Evolutionary conservation across 2,797 vertebrate species (phyloP).

Genomic region (Acipenser oxyrinchus): DNA sequence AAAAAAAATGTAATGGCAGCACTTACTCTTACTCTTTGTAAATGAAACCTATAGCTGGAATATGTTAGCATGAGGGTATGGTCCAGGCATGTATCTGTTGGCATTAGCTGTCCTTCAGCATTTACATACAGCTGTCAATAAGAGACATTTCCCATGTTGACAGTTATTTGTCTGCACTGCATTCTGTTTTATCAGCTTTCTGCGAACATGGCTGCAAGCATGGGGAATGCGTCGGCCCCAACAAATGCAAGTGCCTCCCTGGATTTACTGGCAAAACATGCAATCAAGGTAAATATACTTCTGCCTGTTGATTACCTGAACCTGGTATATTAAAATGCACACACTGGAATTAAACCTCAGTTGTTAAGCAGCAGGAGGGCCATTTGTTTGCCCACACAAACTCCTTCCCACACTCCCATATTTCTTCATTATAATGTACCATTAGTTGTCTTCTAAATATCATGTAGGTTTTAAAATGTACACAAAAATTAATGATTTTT

Average conservation of each 20-base stretch:
- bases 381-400: neutral
- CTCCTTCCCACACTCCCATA: neutral
- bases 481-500: too few relatives aligned
- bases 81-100: neutral
- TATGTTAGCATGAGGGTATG: neutral
- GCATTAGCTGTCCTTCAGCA: neutral
- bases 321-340: conserved; percentile 5
- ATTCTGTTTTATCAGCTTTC: conserved; percentile 64
- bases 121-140: too few relatives aligned
- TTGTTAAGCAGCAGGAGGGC: conserved; percentile 5
- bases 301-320: conserved; percentile 10
- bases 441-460: too few relatives aligned
- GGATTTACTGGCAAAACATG: conserved; percentile 88
- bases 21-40: neutral
- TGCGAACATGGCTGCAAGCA: conserved; percentile 89
- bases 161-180: conserved; percentile 14
- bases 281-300: conserved; percentile 75
- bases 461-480: too few relatives aligned
- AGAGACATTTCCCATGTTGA: too few relatives aligned
- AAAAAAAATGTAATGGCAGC: too few relatives aligned
- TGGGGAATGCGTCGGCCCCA: conserved; percentile 82
- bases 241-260: conserved; percentile 88
- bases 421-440: too few relatives aligned
- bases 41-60: neutral
- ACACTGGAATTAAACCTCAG: conserved; percentile 17